Evolutionary conservation across 2,113 vertebrate species (phyloP).

Genomic region (Arothron firmamentum): DNA sequence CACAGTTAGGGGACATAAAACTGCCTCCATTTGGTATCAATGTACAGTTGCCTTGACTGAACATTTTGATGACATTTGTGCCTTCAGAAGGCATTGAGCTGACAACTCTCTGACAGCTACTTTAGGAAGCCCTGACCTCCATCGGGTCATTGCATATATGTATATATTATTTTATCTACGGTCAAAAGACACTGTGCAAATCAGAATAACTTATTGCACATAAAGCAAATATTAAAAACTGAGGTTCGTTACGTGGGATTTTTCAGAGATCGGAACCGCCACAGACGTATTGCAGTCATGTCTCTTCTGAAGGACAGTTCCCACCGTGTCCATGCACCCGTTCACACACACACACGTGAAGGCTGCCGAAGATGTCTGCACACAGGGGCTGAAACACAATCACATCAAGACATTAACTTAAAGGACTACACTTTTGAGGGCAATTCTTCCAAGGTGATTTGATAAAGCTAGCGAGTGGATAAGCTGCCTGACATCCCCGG

Average conservation of each 20-base stretch:
- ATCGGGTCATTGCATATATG: constrained; percentile 14
- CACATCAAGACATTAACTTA: constrained; percentile 44
- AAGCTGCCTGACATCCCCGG: constrained; percentile 64
- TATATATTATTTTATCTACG: neutral
- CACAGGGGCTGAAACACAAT: constrained; percentile 44
- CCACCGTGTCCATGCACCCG: constrained; percentile 11
- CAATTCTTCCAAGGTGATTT: constrained; percentile 69
- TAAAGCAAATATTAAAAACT: neutral
- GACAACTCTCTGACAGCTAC: neutral
- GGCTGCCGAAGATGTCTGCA: constrained; percentile 9
- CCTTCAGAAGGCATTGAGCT: constrained; percentile 17
- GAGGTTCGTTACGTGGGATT: constrained; percentile 4
- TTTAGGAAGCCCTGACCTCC: constrained; percentile 17
- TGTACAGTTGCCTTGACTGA: constrained; percentile 35
- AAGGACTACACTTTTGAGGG: constrained; percentile 49
- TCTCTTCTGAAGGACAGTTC: constrained; percentile 9
- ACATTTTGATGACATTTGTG: constrained; percentile 33
- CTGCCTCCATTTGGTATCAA: constrained; percentile 29
- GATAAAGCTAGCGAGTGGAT: constrained; percentile 67
- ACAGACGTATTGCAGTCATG: no score
- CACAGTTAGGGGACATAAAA: constrained; percentile 8
- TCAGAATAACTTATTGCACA: neutral
- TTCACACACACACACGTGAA: constrained; percentile 13
- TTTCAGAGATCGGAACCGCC: no score
- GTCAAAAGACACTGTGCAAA: neutral